Percentiles rank a stretch among this genome's conserved stretches.
Conservation (phyloP, 1,140 invertebrate genomes). For the Parasteatoda tepidariorum region DNA sequence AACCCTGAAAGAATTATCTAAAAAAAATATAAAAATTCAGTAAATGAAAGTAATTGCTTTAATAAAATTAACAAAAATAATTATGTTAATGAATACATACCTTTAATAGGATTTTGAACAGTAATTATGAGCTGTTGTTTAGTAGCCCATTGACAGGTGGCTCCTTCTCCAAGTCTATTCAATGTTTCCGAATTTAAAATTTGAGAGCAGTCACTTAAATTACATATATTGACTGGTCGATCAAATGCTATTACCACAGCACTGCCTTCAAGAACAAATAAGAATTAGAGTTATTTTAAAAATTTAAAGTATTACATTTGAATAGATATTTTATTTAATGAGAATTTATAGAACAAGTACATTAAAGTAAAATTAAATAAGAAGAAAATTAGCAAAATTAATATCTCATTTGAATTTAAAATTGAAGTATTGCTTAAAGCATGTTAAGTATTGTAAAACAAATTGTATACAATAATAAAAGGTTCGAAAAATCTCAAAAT, state of each 20-base stretch:
- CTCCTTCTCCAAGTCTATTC: constrained; percentile 46
- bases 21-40: not conserved
- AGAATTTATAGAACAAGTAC: too few species aligned
- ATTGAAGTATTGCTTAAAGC: too few species aligned
- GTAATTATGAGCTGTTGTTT: constrained; percentile 62
- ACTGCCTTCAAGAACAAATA: constrained; percentile 26
- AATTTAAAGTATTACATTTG: too few species aligned
- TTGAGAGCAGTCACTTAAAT: constrained; percentile 31
- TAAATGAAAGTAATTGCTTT: not conserved
- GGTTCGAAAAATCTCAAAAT: too few species aligned
- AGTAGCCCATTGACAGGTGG: constrained; percentile 62
- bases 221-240: constrained; percentile 60
- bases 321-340: not conserved
- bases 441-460: too few species aligned
- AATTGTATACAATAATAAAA: too few species aligned
- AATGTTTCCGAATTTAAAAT: constrained; percentile 60
- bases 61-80: too few species aligned
- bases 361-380: too few species aligned
- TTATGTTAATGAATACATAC: constrained; percentile 11
- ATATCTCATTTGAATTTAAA: too few species aligned
- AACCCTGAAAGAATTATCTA: constrained; percentile 54
- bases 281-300: too few species aligned
- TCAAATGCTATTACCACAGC: constrained; percentile 63
- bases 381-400: too few species aligned
- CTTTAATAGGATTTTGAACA: constrained; percentile 59